Percentiles rank a stretch among this genome's conserved stretches.
Evolutionary conservation across 2,888 invertebrate species (phyloP).

Genomic region (Hyposoter didymator): DNA sequence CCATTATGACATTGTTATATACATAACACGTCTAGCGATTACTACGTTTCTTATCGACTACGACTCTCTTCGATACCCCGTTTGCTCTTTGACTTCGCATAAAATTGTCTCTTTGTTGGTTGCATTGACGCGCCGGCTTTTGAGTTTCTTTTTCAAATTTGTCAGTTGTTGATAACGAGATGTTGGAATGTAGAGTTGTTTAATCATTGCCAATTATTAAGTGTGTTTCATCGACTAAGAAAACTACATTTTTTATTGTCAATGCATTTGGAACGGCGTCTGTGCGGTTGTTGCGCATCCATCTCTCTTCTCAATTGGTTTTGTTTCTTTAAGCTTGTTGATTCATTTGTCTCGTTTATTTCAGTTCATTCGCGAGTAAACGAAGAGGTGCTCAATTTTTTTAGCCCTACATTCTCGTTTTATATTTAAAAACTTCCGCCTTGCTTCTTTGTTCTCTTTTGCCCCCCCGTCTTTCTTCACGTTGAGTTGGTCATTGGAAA

Average conservation of each 20-base stretch:
- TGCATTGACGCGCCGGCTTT: constrained; percentile 63
- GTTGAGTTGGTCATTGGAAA: constrained; percentile 65
- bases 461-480: not conserved
- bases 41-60: constrained; percentile 78
- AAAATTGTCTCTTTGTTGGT: constrained; percentile 69
- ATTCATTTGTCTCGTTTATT: constrained; percentile 21
- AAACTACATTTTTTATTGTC: constrained; percentile 78
- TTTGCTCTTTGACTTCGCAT: constrained; percentile 66
- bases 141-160: constrained; percentile 25
- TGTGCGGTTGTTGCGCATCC: constrained; percentile 73
- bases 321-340: constrained; percentile 1
- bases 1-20: constrained; percentile 77
- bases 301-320: constrained; percentile 8
- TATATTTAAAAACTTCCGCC: constrained; percentile 64
- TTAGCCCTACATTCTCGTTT: constrained; percentile 46
- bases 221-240: constrained; percentile 57
- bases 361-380: constrained; percentile 56
- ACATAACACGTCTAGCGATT: constrained; percentile 82
- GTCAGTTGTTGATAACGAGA: constrained; percentile 31
- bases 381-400: constrained; percentile 62
- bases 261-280: constrained; percentile 82
- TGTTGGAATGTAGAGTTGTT: constrained; percentile 54
- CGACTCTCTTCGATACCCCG: constrained; percentile 67
- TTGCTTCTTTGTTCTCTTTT: constrained; percentile 32
- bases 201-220: constrained; percentile 68